Evolutionary conservation across 2,888 invertebrate genomes (phyloP), one percentile per base, ranked within the genome.

Genomic region (Trichacis sp.): DNA sequence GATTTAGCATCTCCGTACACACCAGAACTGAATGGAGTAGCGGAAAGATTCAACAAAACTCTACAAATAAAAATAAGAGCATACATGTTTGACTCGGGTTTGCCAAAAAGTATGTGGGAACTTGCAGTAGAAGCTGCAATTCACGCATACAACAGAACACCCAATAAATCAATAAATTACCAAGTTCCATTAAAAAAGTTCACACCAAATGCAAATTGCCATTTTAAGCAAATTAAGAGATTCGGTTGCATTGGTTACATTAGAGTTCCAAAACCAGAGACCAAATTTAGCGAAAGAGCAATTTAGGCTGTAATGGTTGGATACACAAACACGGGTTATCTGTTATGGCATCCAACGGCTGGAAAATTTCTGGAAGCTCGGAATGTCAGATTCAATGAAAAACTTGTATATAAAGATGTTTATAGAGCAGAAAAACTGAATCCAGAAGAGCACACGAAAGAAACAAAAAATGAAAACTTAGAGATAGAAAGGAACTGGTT

Each of bases 41-140:
- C n/a, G n/a, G n/a, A n/a, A n/a, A n/a, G n/a, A n/a, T n/a, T n/a
- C n/a, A n/a, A n/a, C n/a, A n/a, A n/a, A n/a, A n/a, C n/a, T n/a
- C n/a, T n/a, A n/a, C n/a, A 57, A 53, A 45, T 57, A 30, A 63
- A 53, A 57, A 56, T 61, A 17, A 61, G 60, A 36, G 50, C 60
- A 38, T 20, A 18, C 2, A 55, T 63, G 48, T 42, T 30, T 43
- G 64, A 66, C 45, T 66, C 61, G 38, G n/a, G n/a, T n/a, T n/a
- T n/a, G n/a, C n/a, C n/a, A n/a, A n/a, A n/a, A n/a, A n/a, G n/a
- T n/a, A n/a, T n/a, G n/a, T n/a, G n/a, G n/a, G n/a, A n/a, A n/a
- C n/a, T n/a, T n/a, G n/a, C n/a, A n/a, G n/a, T n/a, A 14, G 69
- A 54, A 38, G 52, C 62, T 47, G 69, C 64, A 36, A 61, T 68